These are phyloP conservation scores for Thereva unica DNA, from an alignment of 2,888 invertebrate genomes.

Conservation along the genomic window DNA sequence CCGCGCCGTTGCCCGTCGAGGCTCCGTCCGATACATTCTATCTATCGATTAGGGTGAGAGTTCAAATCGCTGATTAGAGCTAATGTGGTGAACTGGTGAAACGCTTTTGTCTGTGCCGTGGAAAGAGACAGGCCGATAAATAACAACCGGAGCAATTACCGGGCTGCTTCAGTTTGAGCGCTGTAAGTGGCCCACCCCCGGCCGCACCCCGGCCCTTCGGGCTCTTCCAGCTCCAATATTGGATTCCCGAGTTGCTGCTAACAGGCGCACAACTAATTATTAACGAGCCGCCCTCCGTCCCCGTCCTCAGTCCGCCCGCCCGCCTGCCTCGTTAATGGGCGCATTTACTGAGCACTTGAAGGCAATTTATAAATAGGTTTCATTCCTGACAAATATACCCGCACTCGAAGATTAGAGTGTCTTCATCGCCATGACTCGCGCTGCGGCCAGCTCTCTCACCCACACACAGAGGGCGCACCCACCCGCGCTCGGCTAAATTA, in stretches of 20 bases:
- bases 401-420: conserved; percentile 30
- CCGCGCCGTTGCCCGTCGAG: not conserved
- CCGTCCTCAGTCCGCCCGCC: conserved; percentile 1
- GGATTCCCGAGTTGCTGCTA: too few relatives aligned
- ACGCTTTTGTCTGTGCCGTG: not conserved
- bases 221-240: too few relatives aligned
- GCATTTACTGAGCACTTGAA: conserved; percentile 32
- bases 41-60: conserved; percentile 33
- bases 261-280: conserved; percentile 2
- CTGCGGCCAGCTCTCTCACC: conserved; percentile 6
- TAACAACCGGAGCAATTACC: conserved; percentile 32
- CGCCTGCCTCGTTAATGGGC: conserved; percentile 16
- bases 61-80: conserved; percentile 35
- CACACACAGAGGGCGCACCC: conserved; percentile 12
- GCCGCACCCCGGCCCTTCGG: not conserved
- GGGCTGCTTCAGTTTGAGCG: conserved; percentile 14
- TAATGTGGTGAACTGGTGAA: conserved; percentile 26
- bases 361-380: conserved; percentile 37
- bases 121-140: conserved; percentile 9
- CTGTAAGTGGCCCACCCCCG: conserved; percentile 1
- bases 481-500: conserved; percentile 19
- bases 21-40: conserved; percentile 25
- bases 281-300: conserved; percentile 7
- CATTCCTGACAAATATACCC: conserved; percentile 32
- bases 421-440: conserved; percentile 18